These are phyloP conservation scores for Tenualosa thibaudeaui DNA, from an alignment of 2,797 vertebrate genomes.

Conservation along the genomic window DNA sequence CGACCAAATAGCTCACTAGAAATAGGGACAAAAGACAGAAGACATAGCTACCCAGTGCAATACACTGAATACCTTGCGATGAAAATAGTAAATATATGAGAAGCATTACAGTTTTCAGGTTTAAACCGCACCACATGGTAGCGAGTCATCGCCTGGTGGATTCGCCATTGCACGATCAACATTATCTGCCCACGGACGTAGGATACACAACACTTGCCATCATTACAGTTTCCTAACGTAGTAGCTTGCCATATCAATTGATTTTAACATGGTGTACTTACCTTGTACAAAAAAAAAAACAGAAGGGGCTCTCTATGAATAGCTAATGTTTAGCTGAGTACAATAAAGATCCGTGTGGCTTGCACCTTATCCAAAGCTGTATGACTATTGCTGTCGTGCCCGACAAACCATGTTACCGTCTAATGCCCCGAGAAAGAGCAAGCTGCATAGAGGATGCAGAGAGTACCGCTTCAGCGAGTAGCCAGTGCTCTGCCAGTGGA, in stretches of 20 bases:
- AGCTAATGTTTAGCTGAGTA: slow-evolving; percentile 22
- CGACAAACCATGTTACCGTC: slow-evolving; percentile 68
- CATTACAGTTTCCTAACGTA: slow-evolving; percentile 30
- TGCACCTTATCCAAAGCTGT: slow-evolving; percentile 49
- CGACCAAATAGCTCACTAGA: not conserved
- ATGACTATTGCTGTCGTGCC: slow-evolving; percentile 62
- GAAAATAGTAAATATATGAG: not conserved
- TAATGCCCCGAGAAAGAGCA: slow-evolving; percentile 50
- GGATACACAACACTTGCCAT: not conserved
- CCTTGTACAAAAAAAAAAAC: slow-evolving; percentile 39
- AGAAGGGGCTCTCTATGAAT: slow-evolving; percentile 36
- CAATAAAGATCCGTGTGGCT: slow-evolving; percentile 28
- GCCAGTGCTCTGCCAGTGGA: slow-evolving; percentile 62
- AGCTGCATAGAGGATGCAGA: slow-evolving; percentile 48
- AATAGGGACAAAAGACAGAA: not conserved
- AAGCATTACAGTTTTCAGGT: not conserved
- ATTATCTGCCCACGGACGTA: not conserved
- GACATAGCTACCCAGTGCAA: not conserved
- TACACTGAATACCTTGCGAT: not conserved
- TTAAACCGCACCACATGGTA: not conserved
- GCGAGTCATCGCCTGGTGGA: not conserved
- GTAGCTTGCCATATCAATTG: not conserved
- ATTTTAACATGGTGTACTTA: slow-evolving; percentile 34
- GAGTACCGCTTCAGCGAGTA: slow-evolving; percentile 47
- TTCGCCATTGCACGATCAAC: slow-evolving; percentile 12